Evolutionary conservation across 2,888 invertebrate species (phyloP).

Genomic region (Netelia melanura): DNA sequence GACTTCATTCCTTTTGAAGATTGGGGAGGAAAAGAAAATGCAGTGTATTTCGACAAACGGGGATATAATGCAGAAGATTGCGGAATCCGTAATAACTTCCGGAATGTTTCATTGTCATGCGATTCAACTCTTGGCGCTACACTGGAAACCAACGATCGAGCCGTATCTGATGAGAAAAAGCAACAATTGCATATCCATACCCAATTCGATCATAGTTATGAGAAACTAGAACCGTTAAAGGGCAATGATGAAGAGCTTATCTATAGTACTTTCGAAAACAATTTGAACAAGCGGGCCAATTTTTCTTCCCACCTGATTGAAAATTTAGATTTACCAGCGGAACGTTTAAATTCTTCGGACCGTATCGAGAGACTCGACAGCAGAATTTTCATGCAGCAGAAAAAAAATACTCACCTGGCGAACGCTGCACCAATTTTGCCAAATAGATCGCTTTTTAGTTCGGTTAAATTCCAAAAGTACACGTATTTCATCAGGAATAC

Average conservation of each 20-base stretch:
- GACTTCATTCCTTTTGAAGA: neutral
- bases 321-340: too few relatives aligned
- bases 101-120: too few relatives aligned
- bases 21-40: neutral
- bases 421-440: constrained; percentile 71
- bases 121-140: too few relatives aligned
- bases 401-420: constrained; percentile 63
- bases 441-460: constrained; percentile 42
- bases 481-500: neutral
- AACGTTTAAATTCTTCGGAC: neutral
- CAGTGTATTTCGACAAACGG: neutral
- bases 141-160: neutral
- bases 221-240: too few relatives aligned
- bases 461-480: constrained; percentile 68
- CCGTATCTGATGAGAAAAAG: neutral
- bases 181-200: neutral
- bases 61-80: neutral
- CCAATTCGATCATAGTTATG: too few relatives aligned
- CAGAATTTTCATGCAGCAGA: neutral
- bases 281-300: neutral
- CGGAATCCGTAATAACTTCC: neutral
- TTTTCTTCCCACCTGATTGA: too few relatives aligned
- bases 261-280: neutral
- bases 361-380: neutral
- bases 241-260: neutral